Conservation (phyloP, 2,797 vertebrate genomes). For the Lophotriccus pileatus region DNA sequence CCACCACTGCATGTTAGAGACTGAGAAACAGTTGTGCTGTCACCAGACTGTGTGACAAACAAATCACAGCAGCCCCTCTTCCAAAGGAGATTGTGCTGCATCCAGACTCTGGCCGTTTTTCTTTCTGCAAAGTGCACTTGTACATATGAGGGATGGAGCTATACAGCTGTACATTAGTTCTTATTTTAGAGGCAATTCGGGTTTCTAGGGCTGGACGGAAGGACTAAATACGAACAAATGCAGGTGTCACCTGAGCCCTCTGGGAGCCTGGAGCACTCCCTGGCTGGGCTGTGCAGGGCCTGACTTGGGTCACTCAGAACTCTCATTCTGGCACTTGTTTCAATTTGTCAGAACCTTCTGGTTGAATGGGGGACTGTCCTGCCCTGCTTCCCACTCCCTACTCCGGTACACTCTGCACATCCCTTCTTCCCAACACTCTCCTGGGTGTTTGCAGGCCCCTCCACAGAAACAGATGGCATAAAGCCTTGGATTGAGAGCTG, state of each 20-base stretch:
- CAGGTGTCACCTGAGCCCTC: neutral
- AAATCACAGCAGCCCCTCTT: rapidly evolving
- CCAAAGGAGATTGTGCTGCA: neutral
- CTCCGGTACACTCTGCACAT: neutral
- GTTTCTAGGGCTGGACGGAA: neutral
- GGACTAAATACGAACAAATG: neutral
- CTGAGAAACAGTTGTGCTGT: neutral
- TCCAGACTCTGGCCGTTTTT: neutral
- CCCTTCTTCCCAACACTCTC: neutral
- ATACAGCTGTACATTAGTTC: rapidly evolving
- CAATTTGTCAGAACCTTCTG: neutral
- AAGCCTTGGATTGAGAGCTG: neutral
- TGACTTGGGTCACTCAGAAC: neutral
- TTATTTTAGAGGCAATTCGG: neutral
- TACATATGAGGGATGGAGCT: rapidly evolving
- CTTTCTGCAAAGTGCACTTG: neutral
- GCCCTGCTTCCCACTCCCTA: neutral
- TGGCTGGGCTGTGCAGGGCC: neutral
- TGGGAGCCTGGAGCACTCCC: neutral
- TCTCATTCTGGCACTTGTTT: neutral
- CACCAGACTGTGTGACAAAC: rapidly evolving
- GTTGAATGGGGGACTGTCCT: neutral
- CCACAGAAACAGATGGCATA: neutral
- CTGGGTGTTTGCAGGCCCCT: neutral
- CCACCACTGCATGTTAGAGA: rapidly evolving